These are phyloP conservation scores for Alentia gelatinosa DNA, from an alignment of 2,888 invertebrate species.

Conservation along the genomic window DNA sequence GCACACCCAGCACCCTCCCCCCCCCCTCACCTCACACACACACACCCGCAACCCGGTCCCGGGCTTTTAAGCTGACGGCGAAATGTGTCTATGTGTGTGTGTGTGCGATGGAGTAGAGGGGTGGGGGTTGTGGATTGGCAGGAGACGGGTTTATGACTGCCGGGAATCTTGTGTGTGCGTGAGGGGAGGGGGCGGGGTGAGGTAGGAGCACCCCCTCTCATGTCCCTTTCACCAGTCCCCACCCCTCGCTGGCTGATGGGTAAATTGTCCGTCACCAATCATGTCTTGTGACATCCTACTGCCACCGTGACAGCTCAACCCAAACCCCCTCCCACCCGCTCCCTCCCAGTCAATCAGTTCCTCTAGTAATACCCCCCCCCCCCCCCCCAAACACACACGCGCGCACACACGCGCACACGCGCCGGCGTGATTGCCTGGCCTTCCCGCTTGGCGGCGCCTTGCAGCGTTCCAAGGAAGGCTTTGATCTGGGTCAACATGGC, in stretches of 20 bases:
- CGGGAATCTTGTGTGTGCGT: neutral
- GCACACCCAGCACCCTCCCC: neutral
- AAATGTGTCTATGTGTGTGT: too few species aligned
- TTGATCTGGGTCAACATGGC: constrained; percentile 26
- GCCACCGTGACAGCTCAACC: neutral
- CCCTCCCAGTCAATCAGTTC: neutral
- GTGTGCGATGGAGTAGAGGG: too few species aligned
- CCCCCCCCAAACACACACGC: neutral
- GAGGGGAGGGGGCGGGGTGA: neutral
- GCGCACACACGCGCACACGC: neutral
- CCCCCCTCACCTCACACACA: too few species aligned
- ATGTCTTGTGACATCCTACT: constrained; percentile 43
- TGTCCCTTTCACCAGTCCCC: neutral
- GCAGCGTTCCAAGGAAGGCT: neutral
- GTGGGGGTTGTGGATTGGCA: neutral
- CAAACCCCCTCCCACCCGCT: neutral
- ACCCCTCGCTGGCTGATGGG: neutral
- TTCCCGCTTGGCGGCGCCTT: neutral
- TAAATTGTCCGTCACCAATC: constrained; percentile 32
- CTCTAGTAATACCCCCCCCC: neutral
- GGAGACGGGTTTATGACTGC: neutral
- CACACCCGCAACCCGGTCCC: too few species aligned
- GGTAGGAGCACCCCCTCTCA: neutral
- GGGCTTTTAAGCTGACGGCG: too few species aligned
- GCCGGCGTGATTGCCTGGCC: neutral